Base-by-base conservation (phyloP, 1,140 invertebrate species). In the Polyergus mexicanus region DNA sequence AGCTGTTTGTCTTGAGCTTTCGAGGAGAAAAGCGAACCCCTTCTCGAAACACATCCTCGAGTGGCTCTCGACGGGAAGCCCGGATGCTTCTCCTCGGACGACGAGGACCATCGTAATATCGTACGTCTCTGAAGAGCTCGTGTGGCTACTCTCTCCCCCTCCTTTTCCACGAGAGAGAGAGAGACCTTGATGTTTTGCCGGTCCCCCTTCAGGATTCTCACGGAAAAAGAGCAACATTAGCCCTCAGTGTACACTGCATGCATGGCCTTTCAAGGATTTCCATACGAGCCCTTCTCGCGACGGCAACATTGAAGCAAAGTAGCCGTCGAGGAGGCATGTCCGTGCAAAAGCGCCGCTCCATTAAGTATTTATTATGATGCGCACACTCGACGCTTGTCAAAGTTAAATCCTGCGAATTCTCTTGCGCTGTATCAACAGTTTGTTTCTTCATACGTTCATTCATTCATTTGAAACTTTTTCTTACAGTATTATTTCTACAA, bases 41-140 rank as follows among this genome's bases (percentile, higher is more conserved):
- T 92, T 92, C 91, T 91, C 91, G 47, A 91, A 91, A 91, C 88
- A 90, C 77, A 88, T 89, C 58, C 86, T 93, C 88, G 90, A 93
- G 93, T 92, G 89, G 89, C 92, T 92, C 92, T 93, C 91, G 78
- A 91, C 92, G 93, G 93, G 92, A 93, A 89, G 92, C 77, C 88
- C 86, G 78, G 81, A 51, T 91, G 66, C 89, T 90, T 51, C 87
- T 85, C 89, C 69, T 63, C 85, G 62, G 56, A 74, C 81, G 83
- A 89, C 71, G 86, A 92, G 92, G 90, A 86, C 90, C 91, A 92
- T 92, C 90, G 91, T 92, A 92, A 92, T 93, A 92, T 91, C 88
- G 88, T 92, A 92, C 91, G 88, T 85, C 78, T 86, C 65, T 87
- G 85, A 85, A 92, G 90, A 88, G 83, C 83, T 89, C 84, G 86